Evolutionary conservation across 2,797 vertebrate genomes (phyloP), one percentile per base, ranked within the genome.

Genomic region (Microcaecilia unicolor): DNA sequence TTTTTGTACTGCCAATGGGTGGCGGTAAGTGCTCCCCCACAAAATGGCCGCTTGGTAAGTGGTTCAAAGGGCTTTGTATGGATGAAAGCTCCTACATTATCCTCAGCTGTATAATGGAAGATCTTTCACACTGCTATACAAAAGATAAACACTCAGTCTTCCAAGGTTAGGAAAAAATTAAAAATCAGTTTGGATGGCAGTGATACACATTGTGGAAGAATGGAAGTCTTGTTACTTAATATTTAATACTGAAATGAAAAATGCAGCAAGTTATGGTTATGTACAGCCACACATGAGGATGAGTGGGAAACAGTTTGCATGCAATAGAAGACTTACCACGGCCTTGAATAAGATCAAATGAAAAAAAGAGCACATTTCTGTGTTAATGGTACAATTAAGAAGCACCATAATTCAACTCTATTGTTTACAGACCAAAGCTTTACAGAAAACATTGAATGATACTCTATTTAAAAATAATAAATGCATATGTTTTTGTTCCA

Each of bases 321-420:
- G 78, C 78, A 75, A 55, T 51, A 62, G 60, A 31, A 32, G 72
- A 99, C 94, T 98, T 96, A 98, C 93, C 94, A 87, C 90, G 64
- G 93, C 93, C 95, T 97, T 90, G 84, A 87, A 76, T 74, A 71
- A 83, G 67, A 78, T 58, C 73, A 68, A 76, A 78, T 74, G 73
- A 83, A 85, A 79, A 84, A 87, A 87, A 92, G 78, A 94, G 77
- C 72, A 93, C 76, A 92, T 60, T 81, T 65, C 72, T 61, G 74
- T 58, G 87, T 93, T 92, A 89, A 88, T n/a, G 80, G 70, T 72
- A 56, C 42, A 64, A 51, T 55, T 42, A 55, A 41, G 42, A 65
- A 57, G 54, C 44, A 58, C 54, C 40, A 37, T 39, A 41, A 51
- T 57, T 61, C 34, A 35, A n/a, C n/a, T n/a, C n/a, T 33, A 58